These are phyloP conservation scores for Schizaphis graminum DNA, from an alignment of 2,888 invertebrate genomes.

Conservation along the genomic window DNA sequence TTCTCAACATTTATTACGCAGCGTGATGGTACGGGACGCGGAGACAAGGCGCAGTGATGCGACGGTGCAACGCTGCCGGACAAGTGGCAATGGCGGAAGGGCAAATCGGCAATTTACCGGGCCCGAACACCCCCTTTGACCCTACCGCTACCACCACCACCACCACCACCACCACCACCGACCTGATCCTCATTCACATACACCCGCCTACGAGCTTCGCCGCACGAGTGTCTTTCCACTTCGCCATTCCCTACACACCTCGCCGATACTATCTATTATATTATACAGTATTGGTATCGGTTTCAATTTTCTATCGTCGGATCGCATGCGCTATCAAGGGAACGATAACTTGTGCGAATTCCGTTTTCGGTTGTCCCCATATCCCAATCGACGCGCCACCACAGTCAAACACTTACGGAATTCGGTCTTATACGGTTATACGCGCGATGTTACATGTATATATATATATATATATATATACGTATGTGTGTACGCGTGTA, in stretches of 20 bases:
- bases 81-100: neutral
- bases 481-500: neutral
- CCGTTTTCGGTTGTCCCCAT: conserved; percentile 18
- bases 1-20: conserved; percentile 54
- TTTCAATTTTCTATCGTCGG: conserved; percentile 55
- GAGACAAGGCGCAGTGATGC: neutral
- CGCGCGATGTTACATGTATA: too few relatives aligned
- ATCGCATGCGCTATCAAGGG: conserved; percentile 26
- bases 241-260: neutral
- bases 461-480: neutral
- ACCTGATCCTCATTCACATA: neutral
- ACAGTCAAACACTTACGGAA: neutral
- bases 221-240: neutral
- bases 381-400: neutral
- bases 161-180: neutral
- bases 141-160: neutral
- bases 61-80: neutral
- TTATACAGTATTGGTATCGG: conserved; percentile 20
- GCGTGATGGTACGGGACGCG: neutral
- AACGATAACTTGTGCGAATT: conserved; percentile 61
- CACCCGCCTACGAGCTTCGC: neutral
- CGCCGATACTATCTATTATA: neutral
- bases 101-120: conserved; percentile 53
- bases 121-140: conserved; percentile 39
- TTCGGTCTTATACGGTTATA: neutral